Base-by-base conservation (phyloP, 30 jellyfish, hydroid and myxozoan species). In the Haliclystus octoradiatus region DNA sequence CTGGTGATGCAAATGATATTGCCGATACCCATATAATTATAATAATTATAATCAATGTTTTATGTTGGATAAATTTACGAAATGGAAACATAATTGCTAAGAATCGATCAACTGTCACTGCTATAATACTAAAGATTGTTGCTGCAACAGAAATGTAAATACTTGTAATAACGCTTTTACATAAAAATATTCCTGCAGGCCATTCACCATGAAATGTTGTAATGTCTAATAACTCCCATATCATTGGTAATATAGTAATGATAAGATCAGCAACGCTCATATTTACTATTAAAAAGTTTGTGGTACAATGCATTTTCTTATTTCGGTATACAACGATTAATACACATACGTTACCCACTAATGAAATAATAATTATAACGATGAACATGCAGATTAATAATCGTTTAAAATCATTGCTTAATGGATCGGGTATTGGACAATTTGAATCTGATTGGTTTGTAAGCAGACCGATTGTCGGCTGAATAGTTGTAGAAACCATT, bases 171-270 rank as follows among this genome's bases (percentile, higher is more conserved):
- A 73, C 33, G 49, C 70, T 72, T 2, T 81, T 31, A 63, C 96
- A 85, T 90, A 85, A 72, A 34, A 78, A 77, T 2, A 63, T 35
- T 0, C 93, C 96, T 76, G 77, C 34, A 14, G 89, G 84, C 96
- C 96, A 85, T 3, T 29, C 62, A 2, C 93, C 93, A 26, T 66
- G 47, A 33, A 30, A 85, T 19, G 70, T 64, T 28, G 28, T 34
- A 52, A 71, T 63, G 52, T 73, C 74, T 13, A 85, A 49, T 3
- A 78, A 47, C 49, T 78, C 93, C 85, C 89, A 78, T n/a, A 60
- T 50, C 72, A 68, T 66, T 0, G 96, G 96, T 22, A 77, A 46
- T 9, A 85, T 27, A 1, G 96, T 85, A 19, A 85, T 85, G 3
- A 85, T 64, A 34, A 85, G 28, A 72, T 84, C 95, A 27, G 95